These are phyloP conservation scores for Trisateles emortualis DNA, from an alignment of 2,888 invertebrate species.

Conservation along the genomic window DNA sequence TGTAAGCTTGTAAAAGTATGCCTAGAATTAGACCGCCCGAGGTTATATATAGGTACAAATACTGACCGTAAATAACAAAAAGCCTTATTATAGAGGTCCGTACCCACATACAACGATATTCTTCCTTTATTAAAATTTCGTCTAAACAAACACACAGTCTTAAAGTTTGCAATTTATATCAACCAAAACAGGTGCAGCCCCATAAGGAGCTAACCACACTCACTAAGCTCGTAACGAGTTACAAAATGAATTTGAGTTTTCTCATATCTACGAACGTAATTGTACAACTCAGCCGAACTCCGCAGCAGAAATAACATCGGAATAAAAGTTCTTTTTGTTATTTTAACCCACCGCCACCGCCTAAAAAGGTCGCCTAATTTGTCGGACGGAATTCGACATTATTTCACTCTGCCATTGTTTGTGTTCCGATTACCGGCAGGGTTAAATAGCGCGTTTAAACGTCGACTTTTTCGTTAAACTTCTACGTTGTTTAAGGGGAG, in stretches of 20 bases:
- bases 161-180: conserved; percentile 17
- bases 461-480: conserved; percentile 81
- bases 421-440: conserved; percentile 82
- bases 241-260: conserved; percentile 44
- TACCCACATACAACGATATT: not conserved
- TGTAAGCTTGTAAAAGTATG: not conserved
- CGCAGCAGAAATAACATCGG: conserved; percentile 52
- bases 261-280: conserved; percentile 42
- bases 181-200: conserved; percentile 24
- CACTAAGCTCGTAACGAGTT: conserved; percentile 37
- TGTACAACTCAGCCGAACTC: conserved; percentile 41
- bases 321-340: conserved; percentile 71
- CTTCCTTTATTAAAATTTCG: conserved; percentile 5
- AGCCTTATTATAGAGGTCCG: conserved; percentile 3
- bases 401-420: conserved; percentile 82
- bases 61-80: conserved; percentile 7
- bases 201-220: conserved; percentile 33
- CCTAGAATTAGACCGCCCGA: not conserved
- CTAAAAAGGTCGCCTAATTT: conserved; percentile 84
- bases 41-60: not conserved
- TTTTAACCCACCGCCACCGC: conserved; percentile 65
- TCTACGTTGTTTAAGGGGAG: conserved; percentile 71
- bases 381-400: conserved; percentile 83
- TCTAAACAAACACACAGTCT: conserved; percentile 5
- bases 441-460: conserved; percentile 82